Percentiles rank a stretch among this genome's conserved stretches.
phyloP scores from a whole-genome alignment of 2,888 invertebrate genomes.

The Leucoma salicis region DNA sequence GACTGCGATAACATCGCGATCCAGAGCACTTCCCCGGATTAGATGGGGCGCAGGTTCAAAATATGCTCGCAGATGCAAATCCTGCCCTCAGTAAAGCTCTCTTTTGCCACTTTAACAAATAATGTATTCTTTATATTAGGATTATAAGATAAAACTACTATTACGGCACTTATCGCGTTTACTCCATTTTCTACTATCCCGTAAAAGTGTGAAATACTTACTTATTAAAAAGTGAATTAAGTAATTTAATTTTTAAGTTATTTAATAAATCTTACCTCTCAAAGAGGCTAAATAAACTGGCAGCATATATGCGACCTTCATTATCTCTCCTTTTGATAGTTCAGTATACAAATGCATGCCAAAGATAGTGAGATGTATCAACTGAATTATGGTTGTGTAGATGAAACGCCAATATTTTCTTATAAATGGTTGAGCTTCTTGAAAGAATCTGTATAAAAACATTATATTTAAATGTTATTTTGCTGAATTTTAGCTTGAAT shows the following conservation, averaged over 20 bases:
- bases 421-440: conserved; percentile 17
- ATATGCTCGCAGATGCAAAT: too few relatives aligned
- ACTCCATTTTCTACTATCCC: not conserved
- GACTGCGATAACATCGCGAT: too few relatives aligned
- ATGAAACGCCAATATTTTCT: conserved; percentile 32
- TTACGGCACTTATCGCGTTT: not conserved
- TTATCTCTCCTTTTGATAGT: conserved; percentile 15
- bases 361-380: conserved; percentile 17
- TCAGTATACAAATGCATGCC: conserved; percentile 17
- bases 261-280: conserved; percentile 25
- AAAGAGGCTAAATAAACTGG: conserved; percentile 25
- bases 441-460: conserved; percentile 16
- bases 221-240: not conserved
- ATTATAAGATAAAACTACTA: not conserved
- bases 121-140: not conserved
- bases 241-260: not conserved
- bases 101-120: too few relatives aligned
- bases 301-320: conserved; percentile 27
- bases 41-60: too few relatives aligned
- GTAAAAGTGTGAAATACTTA: not conserved
- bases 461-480: not conserved
- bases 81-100: not conserved
- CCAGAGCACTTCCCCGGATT: too few relatives aligned
- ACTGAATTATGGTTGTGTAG: conserved; percentile 19
- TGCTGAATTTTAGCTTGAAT: not conserved